Evolutionary conservation across 2,888 invertebrate species (phyloP).

Genomic region (Pollenia griseotomentosa): DNA sequence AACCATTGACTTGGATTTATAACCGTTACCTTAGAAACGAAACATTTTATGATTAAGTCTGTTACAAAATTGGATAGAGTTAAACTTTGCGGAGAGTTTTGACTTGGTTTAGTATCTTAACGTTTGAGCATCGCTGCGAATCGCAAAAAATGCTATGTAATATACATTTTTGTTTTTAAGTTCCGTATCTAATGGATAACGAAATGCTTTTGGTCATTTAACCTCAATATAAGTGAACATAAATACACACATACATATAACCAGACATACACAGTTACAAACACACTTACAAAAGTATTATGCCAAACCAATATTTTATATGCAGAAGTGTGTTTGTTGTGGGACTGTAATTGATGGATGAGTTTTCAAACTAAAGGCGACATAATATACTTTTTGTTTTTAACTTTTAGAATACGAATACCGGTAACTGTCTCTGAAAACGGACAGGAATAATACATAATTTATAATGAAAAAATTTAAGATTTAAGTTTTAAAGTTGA

Average conservation of each 20-base stretch:
- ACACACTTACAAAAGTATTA: not conserved
- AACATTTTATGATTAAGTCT: too few relatives aligned
- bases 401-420: not conserved
- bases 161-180: not conserved
- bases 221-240: constrained; percentile 2
- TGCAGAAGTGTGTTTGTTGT: not conserved
- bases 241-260: not conserved
- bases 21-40: too few relatives aligned
- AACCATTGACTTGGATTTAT: too few relatives aligned
- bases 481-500: not conserved
- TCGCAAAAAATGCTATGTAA: not conserved
- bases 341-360: constrained; percentile 64
- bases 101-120: too few relatives aligned
- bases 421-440: not conserved
- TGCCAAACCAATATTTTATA: not conserved
- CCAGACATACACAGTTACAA: not conserved
- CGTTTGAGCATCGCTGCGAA: not conserved
- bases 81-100: too few relatives aligned
- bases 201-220: constrained; percentile 30
- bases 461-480: constrained; percentile 1
- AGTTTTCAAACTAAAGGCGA: constrained; percentile 49
- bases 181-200: not conserved
- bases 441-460: not conserved
- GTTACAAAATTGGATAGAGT: too few relatives aligned
- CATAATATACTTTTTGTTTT: constrained; percentile 41